Percentiles rank a stretch among this genome's conserved stretches.
Evolutionary conservation across 2,113 vertebrate species (phyloP).

Genomic region (Holacanthus passer): DNA sequence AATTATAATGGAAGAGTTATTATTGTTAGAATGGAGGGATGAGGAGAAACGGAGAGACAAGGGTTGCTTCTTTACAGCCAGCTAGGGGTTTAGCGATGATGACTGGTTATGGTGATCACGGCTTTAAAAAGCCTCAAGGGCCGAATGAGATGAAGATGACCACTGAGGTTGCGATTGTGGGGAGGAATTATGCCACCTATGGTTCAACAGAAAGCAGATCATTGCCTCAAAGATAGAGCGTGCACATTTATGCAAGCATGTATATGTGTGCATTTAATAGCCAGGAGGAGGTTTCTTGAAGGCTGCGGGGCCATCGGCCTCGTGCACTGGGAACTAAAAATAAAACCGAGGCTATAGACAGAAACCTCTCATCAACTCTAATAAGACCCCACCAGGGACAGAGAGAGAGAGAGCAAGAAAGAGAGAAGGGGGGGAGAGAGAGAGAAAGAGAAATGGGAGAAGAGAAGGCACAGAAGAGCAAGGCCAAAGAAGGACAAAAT

Average conservation of each 20-base stretch:
- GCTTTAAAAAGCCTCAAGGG: conserved; percentile 49
- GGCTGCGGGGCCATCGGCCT: conserved; percentile 60
- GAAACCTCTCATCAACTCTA: conserved; percentile 79
- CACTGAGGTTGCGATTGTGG: conserved; percentile 5
- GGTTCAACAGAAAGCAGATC: conserved; percentile 42
- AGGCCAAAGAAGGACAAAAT: conserved; percentile 72
- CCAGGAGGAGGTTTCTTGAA: conserved; percentile 65
- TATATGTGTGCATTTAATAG: conserved; percentile 53
- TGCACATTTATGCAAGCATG: conserved; percentile 42
- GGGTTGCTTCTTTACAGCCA: conserved; percentile 26
- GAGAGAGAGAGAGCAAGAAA: conserved; percentile 15
- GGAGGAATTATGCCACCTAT: conserved; percentile 31
- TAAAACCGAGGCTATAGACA: conserved; percentile 76
- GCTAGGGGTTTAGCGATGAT: conserved; percentile 47
- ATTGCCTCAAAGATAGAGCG: conserved; percentile 8
- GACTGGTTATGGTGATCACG: conserved; percentile 8
- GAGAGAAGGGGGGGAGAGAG: conserved; percentile 22
- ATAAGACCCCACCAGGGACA: conserved; percentile 75
- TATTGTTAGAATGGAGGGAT: conserved; percentile 18
- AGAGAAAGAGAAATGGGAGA: conserved; percentile 18
- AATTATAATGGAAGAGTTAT: conserved; percentile 29
- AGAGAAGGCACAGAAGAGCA: conserved; percentile 58
- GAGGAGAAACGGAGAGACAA: conserved; percentile 33
- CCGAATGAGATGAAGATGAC: conserved; percentile 49
- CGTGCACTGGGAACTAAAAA: conserved; percentile 77